Base-by-base conservation (phyloP, 1,140 invertebrate genomes). In the Cherax quadricarinatus region DNA sequence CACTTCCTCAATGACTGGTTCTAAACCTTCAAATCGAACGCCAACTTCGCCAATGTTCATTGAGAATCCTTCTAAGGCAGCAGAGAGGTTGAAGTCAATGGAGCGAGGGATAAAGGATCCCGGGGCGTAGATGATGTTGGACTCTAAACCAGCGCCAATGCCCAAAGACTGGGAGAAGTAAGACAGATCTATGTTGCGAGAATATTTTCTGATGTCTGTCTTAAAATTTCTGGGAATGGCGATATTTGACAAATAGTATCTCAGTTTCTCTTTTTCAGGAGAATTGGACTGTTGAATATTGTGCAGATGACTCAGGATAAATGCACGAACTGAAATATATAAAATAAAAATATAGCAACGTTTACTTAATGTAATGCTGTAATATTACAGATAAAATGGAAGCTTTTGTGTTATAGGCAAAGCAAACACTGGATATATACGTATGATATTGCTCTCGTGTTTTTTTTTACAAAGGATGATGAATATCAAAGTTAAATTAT, bases 71-170 rank as follows among this genome's bases (percentile, higher is more conserved):
- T 60, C 88, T 10, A 90, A 49, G 30, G 88, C 88, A 18, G 80
- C 81, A 6, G 81, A 85, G 3, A 90, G 18, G 53, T 90, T 90
- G n/a, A 73, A 16, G 88, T 51, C 49, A 18, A 84, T 18, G 53
- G 88, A 90, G n/a, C 90, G 90, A 91, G 90, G 90, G 78, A 91
- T 7, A 70, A 87, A 86, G 57, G 90, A 91, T 16, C 90, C 90
- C 4, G 90, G 90, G n/a, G 78, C 78, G 75, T 91, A 91, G 75
- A 91, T 80, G 75, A 91, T 48, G 85, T 91, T 91, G 60, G 90
- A 91, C 60, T 91, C 90, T 14, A 91, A 14, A 4, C 62, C 90
- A 24, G 84, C 90, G 53, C 90, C 90, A 48, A 87, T 21, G 16
- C 83, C 90, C 18, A 91, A 75, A 16, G 75, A 57, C 18, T 75